Conservation (phyloP, 2,888 invertebrate species). For the Drosophila crucigera region DNA sequence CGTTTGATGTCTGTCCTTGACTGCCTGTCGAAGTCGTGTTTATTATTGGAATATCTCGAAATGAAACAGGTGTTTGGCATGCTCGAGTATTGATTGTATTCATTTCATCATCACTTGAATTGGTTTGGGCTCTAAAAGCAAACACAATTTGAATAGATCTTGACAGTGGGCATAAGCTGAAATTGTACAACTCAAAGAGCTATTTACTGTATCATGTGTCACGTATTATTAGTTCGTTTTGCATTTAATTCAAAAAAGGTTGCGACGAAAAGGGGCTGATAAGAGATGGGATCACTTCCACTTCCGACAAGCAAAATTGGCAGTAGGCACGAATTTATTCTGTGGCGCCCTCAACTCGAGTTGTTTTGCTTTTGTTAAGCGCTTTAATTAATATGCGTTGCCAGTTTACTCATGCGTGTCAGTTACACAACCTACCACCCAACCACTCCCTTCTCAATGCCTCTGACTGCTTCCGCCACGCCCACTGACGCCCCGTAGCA, state of each 20-base stretch:
- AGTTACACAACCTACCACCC: neutral
- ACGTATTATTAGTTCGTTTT: slow-evolving; percentile 59
- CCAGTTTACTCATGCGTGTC: slow-evolving; percentile 56
- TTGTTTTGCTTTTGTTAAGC: slow-evolving; percentile 44
- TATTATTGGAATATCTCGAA: slow-evolving; percentile 3
- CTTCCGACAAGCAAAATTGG: slow-evolving; percentile 35
- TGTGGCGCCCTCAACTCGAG: slow-evolving; percentile 23
- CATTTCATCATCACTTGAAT: slow-evolving; percentile 10
- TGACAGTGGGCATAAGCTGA: slow-evolving; percentile 8
- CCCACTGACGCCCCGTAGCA: neutral
- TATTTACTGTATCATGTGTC: slow-evolving; percentile 65
- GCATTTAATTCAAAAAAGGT: slow-evolving; percentile 37
- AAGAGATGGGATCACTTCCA: neutral
- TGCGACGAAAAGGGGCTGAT: neutral
- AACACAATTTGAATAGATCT: neutral
- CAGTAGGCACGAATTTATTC: slow-evolving; percentile 42
- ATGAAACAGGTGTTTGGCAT: slow-evolving; percentile 28
- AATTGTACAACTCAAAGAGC: slow-evolving; percentile 17
- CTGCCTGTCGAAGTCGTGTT: slow-evolving; percentile 11
- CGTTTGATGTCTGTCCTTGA: slow-evolving; percentile 31
- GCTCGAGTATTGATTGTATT: slow-evolving; percentile 14
- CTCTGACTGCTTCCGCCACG: slow-evolving; percentile 1
- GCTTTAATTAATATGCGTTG: slow-evolving; percentile 74
- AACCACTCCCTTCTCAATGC: neutral
- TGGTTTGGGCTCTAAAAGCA: neutral